Evolutionary conservation across 2,888 invertebrate genomes (phyloP), one percentile per base, ranked within the genome.

Genomic region (Loripinus fragilis): DNA sequence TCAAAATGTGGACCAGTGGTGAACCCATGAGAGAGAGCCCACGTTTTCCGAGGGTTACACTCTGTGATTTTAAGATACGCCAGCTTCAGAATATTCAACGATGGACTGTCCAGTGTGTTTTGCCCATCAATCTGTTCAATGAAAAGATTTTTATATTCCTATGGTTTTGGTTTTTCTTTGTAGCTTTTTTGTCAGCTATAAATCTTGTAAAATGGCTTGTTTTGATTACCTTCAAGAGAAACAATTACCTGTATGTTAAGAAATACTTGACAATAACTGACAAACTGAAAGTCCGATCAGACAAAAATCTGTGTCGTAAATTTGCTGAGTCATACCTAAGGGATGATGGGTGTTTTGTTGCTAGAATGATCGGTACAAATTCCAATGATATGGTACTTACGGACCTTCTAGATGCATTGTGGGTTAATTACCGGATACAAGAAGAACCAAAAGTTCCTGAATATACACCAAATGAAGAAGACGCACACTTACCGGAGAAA

Each of bases 101-200:
- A n/a, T n/a, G n/a, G n/a, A 90, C 89, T 7, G 90, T 91, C 10
- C 90, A 90, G 74, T 90, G n/a, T n/a, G n/a, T n/a, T n/a, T n/a
- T n/a, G n/a, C n/a, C n/a, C n/a, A n/a, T n/a, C n/a, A n/a, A n/a
- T n/a, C n/a, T n/a, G n/a, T n/a, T n/a, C n/a, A n/a, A n/a, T n/a
- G n/a, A n/a, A n/a, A n/a, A n/a, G n/a, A 90, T 91, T 79, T 91
- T 90, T 80, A 87, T 87, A 33, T 90, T 91, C 80, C 83, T 91
- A 15, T 91, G 91, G 91, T 91, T 91, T 84, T 91, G 91, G 91
- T 89, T 89, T 64, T 89, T 90, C 71, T 74, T 90, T 28, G 90
- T 91, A 42, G 89, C 90, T 78, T 69, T 85, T 69, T 76, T 87
- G 15, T 90, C 90, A 42, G 72, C 78, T 52, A 87, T 86, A 71